Evolutionary conservation across 2,888 invertebrate genomes (phyloP), one percentile per base, ranked within the genome.

Genomic region (Choreutis nemorana): DNA sequence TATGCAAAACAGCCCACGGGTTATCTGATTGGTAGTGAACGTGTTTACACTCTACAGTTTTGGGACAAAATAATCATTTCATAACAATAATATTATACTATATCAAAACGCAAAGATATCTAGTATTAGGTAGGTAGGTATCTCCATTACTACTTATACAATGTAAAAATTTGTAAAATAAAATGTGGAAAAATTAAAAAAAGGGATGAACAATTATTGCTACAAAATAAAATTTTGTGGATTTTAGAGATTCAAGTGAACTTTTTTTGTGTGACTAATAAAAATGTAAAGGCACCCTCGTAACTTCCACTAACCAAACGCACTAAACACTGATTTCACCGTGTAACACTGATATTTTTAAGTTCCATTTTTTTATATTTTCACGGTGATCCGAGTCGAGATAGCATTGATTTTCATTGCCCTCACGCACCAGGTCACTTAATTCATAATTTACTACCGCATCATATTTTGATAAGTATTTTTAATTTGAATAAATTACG

Each of bases 401-500:
- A 78, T 78, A 71, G 34, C 53, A 75, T 72, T 61, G 62, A 57
- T 68, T 61, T 62, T 49, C 54, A 38, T 48, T 39, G 36, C 37
- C 35, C 40, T 44, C 77, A 78, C 77, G 77, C 77, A 78, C 75
- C 53, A 44, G 42, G 58, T 73, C 66, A 77, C 75, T 78, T 78
- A 71, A 71, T 67, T 70, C 55, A 52, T 75, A 71, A 78, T 75
- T 77, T 77, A 77, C 55, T 55, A 75, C 75, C 77, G 75, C 73
- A 78, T 78, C 78, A 73, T 67, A 75, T 66, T 73, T 68, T 72
- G 77, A 77, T 77, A 77, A 78, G 73, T 78, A 75, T 77, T 78
- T 78, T 78, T 78, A 78, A 78, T 77, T 77, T 78, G 78, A 78
- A 78, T 78, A 78, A 75, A 78, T 78, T 78, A 78, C 75, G 65